These are phyloP conservation scores for Pteropus alecto DNA, from an alignment of 2,113 vertebrate genomes.

Conservation along the genomic window DNA sequence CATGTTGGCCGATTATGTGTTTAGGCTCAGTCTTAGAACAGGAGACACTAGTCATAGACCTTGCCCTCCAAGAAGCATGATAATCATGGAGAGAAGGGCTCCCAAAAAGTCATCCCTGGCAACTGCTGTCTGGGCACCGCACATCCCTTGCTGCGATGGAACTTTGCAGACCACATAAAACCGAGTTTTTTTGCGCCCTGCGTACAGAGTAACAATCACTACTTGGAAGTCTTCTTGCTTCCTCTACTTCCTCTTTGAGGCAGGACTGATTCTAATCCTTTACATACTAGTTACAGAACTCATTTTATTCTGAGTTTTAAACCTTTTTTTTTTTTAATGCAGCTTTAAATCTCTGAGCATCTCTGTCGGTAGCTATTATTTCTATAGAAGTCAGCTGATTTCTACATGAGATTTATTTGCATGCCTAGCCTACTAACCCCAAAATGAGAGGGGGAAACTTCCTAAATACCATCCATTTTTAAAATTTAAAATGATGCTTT, in stretches of 20 bases:
- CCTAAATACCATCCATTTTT: background rate
- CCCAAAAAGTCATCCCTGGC: fast-evolving
- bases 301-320: background rate
- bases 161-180: background rate
- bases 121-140: background rate
- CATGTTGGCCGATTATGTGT: too few relatives aligned
- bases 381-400: background rate
- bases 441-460: background rate
- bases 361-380: background rate
- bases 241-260: background rate
- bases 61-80: too few relatives aligned
- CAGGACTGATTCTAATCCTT: background rate
- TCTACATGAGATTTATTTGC: background rate
- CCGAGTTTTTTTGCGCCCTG: background rate
- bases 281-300: background rate
- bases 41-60: background rate
- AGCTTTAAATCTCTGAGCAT: background rate
- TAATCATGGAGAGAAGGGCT: background rate
- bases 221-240: background rate
- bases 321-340: background rate
- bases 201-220: background rate
- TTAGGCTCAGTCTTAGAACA: too few relatives aligned
- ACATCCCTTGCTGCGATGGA: background rate
- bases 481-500: background rate
- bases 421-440: background rate